Evolutionary conservation across 1,140 invertebrate genomes (phyloP).

Genomic region (Diuraphis noxia): DNA sequence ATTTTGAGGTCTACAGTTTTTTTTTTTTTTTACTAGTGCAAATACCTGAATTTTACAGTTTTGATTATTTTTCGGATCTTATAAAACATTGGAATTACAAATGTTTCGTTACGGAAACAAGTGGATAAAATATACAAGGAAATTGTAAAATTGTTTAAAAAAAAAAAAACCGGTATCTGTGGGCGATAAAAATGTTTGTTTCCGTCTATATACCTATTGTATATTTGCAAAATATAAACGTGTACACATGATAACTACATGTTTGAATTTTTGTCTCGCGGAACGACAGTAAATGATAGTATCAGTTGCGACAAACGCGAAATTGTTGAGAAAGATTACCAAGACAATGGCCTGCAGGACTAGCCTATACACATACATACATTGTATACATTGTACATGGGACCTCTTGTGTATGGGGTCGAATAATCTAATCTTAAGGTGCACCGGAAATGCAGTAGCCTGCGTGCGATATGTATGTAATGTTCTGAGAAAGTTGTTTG

Average conservation of each 20-base stretch:
- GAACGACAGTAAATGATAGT: background rate
- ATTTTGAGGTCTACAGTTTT: background rate
- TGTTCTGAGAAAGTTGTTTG: background rate
- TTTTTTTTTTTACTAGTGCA: background rate
- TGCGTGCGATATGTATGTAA: constrained; percentile 24
- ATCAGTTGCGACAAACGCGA: background rate
- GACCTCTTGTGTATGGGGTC: background rate
- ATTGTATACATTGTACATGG: background rate
- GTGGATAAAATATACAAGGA: background rate
- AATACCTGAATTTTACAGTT: background rate
- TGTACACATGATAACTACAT: background rate
- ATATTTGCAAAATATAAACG: background rate
- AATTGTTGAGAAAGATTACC: background rate
- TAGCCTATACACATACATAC: no score
- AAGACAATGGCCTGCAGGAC: background rate
- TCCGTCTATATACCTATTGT: background rate
- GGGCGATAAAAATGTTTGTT: background rate
- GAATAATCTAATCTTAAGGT: background rate
- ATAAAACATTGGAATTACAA: background rate
- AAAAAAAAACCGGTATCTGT: constrained; percentile 3
- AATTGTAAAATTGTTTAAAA: background rate
- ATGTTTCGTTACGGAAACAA: background rate
- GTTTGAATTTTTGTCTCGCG: background rate
- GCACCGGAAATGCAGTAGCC: constrained; percentile 20
- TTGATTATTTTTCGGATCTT: background rate